Evolutionary conservation across 2,888 invertebrate genomes (phyloP).

Genomic region (Geophilus truncorum): DNA sequence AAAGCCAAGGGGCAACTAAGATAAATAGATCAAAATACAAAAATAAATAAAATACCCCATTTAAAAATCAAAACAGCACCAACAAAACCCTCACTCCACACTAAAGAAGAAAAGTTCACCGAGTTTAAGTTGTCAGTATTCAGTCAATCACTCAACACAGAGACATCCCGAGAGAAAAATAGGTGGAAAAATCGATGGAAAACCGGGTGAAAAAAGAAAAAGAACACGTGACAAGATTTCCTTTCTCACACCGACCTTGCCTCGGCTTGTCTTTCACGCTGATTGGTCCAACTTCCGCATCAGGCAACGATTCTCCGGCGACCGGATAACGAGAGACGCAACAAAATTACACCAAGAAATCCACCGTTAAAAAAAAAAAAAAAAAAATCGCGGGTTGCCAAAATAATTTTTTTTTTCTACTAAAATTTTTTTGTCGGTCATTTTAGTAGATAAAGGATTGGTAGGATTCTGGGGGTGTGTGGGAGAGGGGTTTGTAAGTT

Average conservation of each 20-base stretch:
- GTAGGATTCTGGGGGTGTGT: too few relatives aligned
- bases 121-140: neutral
- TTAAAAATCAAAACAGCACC: neutral
- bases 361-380: neutral
- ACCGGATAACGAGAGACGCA: neutral
- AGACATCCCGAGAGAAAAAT: neutral
- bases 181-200: constrained; percentile 5
- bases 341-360: neutral
- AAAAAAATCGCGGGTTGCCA: neutral
- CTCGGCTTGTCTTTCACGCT: constrained; percentile 27
- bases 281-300: constrained; percentile 27
- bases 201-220: neutral
- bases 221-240: constrained; percentile 19
- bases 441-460: neutral
- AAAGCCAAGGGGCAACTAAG: too few relatives aligned
- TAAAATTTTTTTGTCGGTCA: neutral
- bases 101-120: neutral
- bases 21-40: too few relatives aligned
- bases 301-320: constrained; percentile 23
- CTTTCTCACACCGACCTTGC: neutral
- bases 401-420: neutral
- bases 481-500: too few relatives aligned
- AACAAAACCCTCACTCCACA: neutral
- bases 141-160: neutral
- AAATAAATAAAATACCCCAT: too few relatives aligned